These are phyloP conservation scores for Chascanopsetta lugubris DNA, from an alignment of 2,113 vertebrate species.

Conservation along the genomic window DNA sequence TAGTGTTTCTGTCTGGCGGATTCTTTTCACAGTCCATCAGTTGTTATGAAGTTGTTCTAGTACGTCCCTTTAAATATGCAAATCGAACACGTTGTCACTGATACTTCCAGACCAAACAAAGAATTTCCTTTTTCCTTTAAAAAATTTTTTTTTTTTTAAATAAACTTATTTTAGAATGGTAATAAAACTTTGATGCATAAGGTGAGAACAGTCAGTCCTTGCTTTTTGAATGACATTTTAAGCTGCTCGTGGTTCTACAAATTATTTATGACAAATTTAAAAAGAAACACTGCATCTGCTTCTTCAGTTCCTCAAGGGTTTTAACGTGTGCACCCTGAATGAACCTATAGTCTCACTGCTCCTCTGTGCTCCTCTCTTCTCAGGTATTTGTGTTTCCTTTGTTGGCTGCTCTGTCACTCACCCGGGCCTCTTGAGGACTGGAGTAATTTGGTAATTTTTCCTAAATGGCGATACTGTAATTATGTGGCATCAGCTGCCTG, in stretches of 20 bases:
- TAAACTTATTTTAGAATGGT: not conserved
- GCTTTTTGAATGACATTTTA: slow-evolving; percentile 28
- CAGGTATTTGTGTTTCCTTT: slow-evolving; percentile 79
- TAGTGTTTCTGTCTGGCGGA: slow-evolving; percentile 42
- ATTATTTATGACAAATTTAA: too few relatives aligned
- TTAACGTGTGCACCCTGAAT: slow-evolving; percentile 49
- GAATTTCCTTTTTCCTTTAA: not conserved
- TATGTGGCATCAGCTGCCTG: slow-evolving; percentile 80
- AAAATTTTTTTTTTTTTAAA: too few relatives aligned
- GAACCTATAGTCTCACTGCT: slow-evolving; percentile 49
- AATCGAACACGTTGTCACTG: not conserved
- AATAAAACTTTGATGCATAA: slow-evolving; percentile 13
- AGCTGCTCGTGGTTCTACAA: slow-evolving; percentile 36
- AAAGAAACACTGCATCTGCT: slow-evolving; percentile 38
- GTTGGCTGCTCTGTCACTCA: slow-evolving; percentile 76
- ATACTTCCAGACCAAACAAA: not conserved
- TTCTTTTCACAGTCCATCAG: not conserved
- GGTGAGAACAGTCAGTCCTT: slow-evolving; percentile 37
- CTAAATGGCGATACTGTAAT: slow-evolving; percentile 82
- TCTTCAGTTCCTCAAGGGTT: slow-evolving; percentile 47
- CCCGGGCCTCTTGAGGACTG: slow-evolving; percentile 67
- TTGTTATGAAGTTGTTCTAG: not conserved
- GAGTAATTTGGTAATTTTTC: slow-evolving; percentile 83
- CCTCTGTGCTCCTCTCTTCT: slow-evolving; percentile 48
- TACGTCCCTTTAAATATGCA: not conserved